Evolutionary conservation across 2,888 invertebrate species (phyloP), one percentile per base, ranked within the genome.

Genomic region (Drosophila atripex): DNA sequence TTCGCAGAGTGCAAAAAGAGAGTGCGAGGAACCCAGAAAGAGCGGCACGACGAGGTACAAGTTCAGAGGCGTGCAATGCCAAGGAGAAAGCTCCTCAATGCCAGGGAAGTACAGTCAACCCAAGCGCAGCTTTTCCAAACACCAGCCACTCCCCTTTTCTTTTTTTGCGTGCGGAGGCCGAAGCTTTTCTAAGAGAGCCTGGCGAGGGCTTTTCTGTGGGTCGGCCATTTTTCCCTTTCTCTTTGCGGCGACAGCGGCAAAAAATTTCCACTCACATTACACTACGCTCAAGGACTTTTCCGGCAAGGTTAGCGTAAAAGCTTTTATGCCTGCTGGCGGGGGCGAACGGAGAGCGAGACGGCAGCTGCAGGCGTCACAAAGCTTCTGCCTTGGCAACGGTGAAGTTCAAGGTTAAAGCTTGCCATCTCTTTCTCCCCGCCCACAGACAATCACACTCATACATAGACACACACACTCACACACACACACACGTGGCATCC

Each of bases 381-480:
- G 69, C 58, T 69, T 52, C 50, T 65, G 85, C 85, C 87, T 77
- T 75, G 61, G 75, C 76, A 84, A 80, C 85, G 71, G 77, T 89
- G 89, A 89, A 89, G 89, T 89, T 89, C 89, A 89, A 89, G 90
- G 89, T 89, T 89, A 86, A 75, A 76, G 71, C 72, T 77, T 66
- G 71, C 65, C 38, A 21, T 39, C 50, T 43, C 49, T 53, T 14
- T 32, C 5, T 69, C 71, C 63, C 43, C 74, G 45, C 60, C 38
- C 50, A 41, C 61, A 47, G 45, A 16, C 18, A n/a, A 23, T 46
- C 45, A 28, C 58, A 18, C 74, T 59, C 68, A 56, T 50, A 54
- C 50, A 41, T 58, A 30, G 49, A 38, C 57, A 25, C 58, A 18
- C 74, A 60, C 65, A 58, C 51, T 52, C 50, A n/a, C n/a, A n/a